Conservation (phyloP, 2,113 vertebrate genomes). For the Thalassarche chlororhynchos region DNA sequence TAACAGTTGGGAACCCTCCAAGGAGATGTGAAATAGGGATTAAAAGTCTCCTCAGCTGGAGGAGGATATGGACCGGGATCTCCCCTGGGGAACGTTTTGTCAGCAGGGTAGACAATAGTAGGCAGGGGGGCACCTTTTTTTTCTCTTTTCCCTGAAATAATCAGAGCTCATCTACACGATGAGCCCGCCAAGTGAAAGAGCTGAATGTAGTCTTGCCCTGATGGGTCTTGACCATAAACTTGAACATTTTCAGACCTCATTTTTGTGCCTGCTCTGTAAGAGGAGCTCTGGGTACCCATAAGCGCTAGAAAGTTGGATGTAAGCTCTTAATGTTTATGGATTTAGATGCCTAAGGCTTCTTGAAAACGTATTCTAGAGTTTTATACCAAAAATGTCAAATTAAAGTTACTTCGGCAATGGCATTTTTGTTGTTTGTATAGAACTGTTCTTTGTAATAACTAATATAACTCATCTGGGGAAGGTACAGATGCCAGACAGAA, state of each 20-base stretch:
- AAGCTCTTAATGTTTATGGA: background rate
- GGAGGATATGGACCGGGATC: background rate
- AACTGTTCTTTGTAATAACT: background rate
- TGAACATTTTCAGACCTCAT: background rate
- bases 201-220: background rate
- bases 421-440: background rate
- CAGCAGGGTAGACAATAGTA: background rate
- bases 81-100: background rate
- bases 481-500: background rate
- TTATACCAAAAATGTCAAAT: background rate
- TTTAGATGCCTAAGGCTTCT: background rate
- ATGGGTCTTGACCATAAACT: background rate
- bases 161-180: background rate
- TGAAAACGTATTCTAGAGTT: background rate
- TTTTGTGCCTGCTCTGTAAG: background rate
- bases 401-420: background rate
- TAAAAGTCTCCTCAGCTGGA: background rate
- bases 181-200: background rate
- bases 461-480: background rate
- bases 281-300: background rate
- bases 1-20: background rate
- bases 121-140: background rate
- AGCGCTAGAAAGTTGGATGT: background rate
- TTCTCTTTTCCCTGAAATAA: background rate
- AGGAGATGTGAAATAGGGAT: background rate